phyloP scores from a whole-genome alignment of 2,797 vertebrate species.

The Bradypus variegatus region DNA sequence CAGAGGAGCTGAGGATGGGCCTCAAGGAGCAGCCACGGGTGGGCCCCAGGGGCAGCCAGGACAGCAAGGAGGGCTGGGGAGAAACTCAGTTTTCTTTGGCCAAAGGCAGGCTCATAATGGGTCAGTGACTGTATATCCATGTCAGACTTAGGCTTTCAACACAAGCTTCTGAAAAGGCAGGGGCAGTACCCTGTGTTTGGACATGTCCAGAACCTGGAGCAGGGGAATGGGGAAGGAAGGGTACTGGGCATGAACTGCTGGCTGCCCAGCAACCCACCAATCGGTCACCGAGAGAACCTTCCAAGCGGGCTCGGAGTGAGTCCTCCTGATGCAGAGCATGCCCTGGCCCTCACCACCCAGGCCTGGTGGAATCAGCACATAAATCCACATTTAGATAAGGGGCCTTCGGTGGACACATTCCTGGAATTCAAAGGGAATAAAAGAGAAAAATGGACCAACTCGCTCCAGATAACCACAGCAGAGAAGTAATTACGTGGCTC shows the following conservation, averaged over 20 bases:
- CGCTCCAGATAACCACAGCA: conserved; percentile 16
- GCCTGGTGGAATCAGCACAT: conserved; percentile 42
- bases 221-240: background rate
- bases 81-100: background rate
- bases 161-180: background rate
- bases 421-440: conserved; percentile 61
- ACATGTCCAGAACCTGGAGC: background rate
- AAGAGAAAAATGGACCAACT: conserved; percentile 65
- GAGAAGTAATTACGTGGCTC: conserved; percentile 61
- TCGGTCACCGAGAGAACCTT: background rate
- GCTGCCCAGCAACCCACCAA: background rate
- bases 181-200: background rate
- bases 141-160: no score
- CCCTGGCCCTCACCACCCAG: conserved; percentile 4
- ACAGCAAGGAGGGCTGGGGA: background rate
- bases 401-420: conserved; percentile 34
- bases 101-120: no score
- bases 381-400: conserved; percentile 40
- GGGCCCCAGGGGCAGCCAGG: background rate
- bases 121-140: background rate
- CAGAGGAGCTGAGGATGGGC: background rate
- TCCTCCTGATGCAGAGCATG: background rate
- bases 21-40: background rate
- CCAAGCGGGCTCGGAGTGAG: background rate
- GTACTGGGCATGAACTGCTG: background rate